These are phyloP conservation scores for Holotrichia oblita DNA, from an alignment of 1,140 invertebrate genomes.

Conservation along the genomic window DNA sequence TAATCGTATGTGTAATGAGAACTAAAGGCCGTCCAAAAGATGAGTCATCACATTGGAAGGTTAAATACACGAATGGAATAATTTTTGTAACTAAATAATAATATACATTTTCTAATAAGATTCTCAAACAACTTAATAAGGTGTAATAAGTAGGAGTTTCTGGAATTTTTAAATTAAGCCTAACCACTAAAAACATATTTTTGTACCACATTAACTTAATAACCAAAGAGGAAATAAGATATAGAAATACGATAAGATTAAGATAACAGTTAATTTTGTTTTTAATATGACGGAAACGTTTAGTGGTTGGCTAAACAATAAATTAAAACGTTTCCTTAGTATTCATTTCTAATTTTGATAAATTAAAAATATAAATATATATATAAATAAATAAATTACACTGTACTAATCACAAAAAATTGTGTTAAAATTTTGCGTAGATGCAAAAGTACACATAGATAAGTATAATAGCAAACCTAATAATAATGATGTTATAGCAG, in stretches of 20 bases:
- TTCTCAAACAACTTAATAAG: not conserved
- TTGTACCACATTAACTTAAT: no score
- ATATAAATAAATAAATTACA: no score
- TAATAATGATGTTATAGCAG: no score
- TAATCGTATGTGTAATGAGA: slow-evolving; percentile 37
- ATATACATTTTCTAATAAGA: not conserved
- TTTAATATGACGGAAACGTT: not conserved
- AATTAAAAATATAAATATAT: no score
- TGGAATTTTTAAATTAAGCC: no score
- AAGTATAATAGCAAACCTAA: no score
- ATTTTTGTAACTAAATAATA: slow-evolving; percentile 13
- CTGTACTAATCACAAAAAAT: no score
- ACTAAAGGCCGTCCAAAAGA: slow-evolving; percentile 10
- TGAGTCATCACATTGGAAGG: slow-evolving; percentile 33
- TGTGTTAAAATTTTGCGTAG: no score
- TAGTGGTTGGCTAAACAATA: not conserved
- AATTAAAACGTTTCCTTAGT: not conserved
- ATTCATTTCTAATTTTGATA: no score
- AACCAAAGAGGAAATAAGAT: not conserved
- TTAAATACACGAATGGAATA: slow-evolving; percentile 22
- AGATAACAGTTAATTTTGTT: not conserved
- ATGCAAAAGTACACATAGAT: no score
- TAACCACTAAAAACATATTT: no score
- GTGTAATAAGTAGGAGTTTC: no score
- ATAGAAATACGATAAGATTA: not conserved